A percentile compares a stretch with the other conserved stretches of the same genome.
Evolutionary conservation across 1,140 invertebrate genomes (phyloP).

Genomic region (Nilaparvata lugens): DNA sequence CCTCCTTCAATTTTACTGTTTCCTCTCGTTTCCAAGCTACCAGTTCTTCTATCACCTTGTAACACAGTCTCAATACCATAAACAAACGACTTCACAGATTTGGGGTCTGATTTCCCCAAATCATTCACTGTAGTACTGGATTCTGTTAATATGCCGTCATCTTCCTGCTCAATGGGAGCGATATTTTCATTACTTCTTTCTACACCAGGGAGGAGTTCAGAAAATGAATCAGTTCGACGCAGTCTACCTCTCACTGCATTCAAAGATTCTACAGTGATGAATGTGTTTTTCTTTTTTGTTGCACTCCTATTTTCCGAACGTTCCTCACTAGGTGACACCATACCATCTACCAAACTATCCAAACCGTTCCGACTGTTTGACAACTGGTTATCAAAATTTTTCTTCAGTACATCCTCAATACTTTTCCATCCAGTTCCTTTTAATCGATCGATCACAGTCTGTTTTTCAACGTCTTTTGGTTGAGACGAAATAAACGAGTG

Average conservation of each 20-base stretch:
- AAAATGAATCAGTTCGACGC: conserved; percentile 26
- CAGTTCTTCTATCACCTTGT: conserved; percentile 43
- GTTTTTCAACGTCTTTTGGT: conserved; percentile 14
- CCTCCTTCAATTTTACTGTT: conserved; percentile 31
- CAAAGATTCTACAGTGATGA: conserved; percentile 46
- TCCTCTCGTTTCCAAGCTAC: conserved; percentile 44
- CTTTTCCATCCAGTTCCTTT: conserved; percentile 12
- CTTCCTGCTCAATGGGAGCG: conserved; percentile 24
- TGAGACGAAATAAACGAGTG: conserved; percentile 1
- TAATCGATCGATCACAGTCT: conserved; percentile 9
- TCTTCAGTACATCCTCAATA: conserved; percentile 11
- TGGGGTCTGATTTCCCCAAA: conserved; percentile 17
- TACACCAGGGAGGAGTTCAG: too few species aligned
- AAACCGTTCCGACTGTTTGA: background rate
- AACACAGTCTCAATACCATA: conserved; percentile 36
- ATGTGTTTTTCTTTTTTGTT: conserved; percentile 32
- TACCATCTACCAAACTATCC: background rate
- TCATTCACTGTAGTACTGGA: conserved; percentile 6
- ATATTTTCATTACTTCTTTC: background rate
- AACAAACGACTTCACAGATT: conserved; percentile 35
- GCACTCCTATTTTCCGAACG: background rate
- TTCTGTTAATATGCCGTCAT: conserved; percentile 39
- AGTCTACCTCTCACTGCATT: conserved; percentile 45
- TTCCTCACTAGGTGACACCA: background rate
- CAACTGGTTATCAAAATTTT: background rate